phyloP scores from a whole-genome alignment of 2,888 invertebrate species.

The Chrysopilus asiliformis region DNA sequence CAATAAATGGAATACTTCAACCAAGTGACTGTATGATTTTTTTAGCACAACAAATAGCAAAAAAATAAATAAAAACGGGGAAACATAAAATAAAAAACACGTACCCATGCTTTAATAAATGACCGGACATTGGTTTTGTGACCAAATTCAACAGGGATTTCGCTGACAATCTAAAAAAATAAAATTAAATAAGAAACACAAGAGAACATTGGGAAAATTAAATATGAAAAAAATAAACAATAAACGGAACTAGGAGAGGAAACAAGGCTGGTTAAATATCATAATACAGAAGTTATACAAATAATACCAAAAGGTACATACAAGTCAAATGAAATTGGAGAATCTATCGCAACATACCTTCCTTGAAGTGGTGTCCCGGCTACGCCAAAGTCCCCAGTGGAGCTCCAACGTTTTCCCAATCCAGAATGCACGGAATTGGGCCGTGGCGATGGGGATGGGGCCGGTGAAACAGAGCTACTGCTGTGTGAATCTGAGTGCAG shows the following conservation, averaged over 20 bases:
- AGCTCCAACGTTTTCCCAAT: slow-evolving; percentile 65
- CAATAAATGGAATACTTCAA: no score
- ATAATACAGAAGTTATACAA: no score
- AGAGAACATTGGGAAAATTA: no score
- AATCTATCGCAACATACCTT: slow-evolving; percentile 29
- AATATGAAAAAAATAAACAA: no score
- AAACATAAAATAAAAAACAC: slow-evolving; percentile 28
- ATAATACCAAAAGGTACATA: no score
- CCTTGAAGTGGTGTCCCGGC: slow-evolving; percentile 21
- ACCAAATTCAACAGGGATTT: slow-evolving; percentile 58
- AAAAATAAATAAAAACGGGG: no score
- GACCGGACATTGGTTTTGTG: slow-evolving; percentile 46
- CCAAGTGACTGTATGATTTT: no score
- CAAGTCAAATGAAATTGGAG: no score
- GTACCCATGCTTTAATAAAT: slow-evolving; percentile 57
- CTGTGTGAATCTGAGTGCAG: slow-evolving; percentile 73
- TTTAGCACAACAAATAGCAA: no score
- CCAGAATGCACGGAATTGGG: slow-evolving; percentile 49
- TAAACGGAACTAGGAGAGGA: slow-evolving; percentile 1
- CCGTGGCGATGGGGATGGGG: slow-evolving; percentile 61
- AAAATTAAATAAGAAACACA: slow-evolving; percentile 39
- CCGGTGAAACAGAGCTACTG: slow-evolving; percentile 71
- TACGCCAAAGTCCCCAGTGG: slow-evolving; percentile 65
- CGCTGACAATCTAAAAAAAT: slow-evolving; percentile 51
- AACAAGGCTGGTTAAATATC: no score